Evolutionary conservation across 2,888 invertebrate species (phyloP).

Genomic region (Rapana venosa): DNA sequence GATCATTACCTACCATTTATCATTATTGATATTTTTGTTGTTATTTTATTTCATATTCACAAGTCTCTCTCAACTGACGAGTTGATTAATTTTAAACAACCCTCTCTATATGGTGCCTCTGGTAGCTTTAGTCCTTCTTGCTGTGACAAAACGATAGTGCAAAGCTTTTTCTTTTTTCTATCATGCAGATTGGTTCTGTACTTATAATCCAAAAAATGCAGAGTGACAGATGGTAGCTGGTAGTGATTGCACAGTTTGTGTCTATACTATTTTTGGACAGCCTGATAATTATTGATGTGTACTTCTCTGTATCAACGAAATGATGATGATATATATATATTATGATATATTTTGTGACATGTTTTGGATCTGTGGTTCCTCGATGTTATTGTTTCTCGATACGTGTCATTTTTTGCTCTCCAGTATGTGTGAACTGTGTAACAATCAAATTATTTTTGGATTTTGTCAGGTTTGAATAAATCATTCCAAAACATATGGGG

Average conservation of each 20-base stretch:
- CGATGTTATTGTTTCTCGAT: not conserved
- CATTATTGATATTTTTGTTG: too few species aligned
- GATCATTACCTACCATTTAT: too few species aligned
- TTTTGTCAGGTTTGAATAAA: constrained; percentile 41
- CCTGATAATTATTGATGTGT: constrained; percentile 9
- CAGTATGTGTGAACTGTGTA: constrained; percentile 12
- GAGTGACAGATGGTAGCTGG: too few species aligned
- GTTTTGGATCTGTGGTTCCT: constrained; percentile 30
- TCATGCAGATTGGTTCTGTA: not conserved
- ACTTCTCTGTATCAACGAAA: constrained; percentile 28
- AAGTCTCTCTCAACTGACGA: too few species aligned
- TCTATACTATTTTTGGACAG: constrained; percentile 16
- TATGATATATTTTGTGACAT: constrained; percentile 9
- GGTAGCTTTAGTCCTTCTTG: not conserved
- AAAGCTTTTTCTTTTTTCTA: not conserved
- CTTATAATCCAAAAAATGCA: not conserved
- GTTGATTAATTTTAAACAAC: not conserved
- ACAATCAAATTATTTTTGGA: constrained; percentile 2
- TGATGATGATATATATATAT: not conserved
- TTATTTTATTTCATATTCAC: too few species aligned
- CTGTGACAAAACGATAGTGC: not conserved
- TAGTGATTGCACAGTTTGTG: not conserved
- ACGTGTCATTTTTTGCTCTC: not conserved
- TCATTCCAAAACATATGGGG: constrained; percentile 29
- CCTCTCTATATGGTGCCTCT: not conserved